phyloP scores from a whole-genome alignment of 2,113 vertebrate species.

The Calypte anna region DNA sequence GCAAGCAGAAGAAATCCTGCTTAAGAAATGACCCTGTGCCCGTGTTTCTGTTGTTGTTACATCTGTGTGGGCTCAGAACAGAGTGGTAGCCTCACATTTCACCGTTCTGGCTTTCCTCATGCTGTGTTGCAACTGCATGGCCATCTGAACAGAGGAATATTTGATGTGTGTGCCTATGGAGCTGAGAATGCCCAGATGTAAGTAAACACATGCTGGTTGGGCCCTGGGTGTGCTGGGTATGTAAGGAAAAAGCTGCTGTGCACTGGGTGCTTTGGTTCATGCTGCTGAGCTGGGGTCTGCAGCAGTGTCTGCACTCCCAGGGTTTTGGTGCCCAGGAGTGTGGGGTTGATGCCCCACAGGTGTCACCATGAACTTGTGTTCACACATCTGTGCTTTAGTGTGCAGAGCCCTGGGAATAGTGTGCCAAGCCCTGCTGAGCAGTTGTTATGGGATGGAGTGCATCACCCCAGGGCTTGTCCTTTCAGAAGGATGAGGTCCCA shows the following conservation, averaged over 20 bases:
- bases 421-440: background rate
- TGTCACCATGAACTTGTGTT: background rate
- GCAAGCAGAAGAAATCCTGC: slow-evolving; percentile 71
- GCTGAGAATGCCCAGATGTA: background rate
- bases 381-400: rapidly evolving
- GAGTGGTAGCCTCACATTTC: slow-evolving; percentile 64
- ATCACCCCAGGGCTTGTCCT: background rate
- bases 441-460: rapidly evolving
- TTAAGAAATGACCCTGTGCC: slow-evolving; percentile 46
- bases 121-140: slow-evolving; percentile 10
- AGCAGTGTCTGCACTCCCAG: rapidly evolving
- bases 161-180: background rate
- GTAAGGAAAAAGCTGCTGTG: rapidly evolving
- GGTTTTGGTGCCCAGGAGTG: background rate
- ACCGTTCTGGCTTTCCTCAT: slow-evolving; percentile 28
- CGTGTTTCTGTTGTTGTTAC: slow-evolving; percentile 61
- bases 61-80: slow-evolving; percentile 40
- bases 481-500: background rate
- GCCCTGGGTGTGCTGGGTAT: background rate
- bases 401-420: rapidly evolving
- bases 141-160: background rate
- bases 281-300: background rate
- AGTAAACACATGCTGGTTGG: background rate
- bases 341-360: background rate
- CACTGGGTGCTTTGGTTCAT: rapidly evolving